Evolutionary conservation across 2,113 vertebrate species (phyloP), one percentile per base, ranked within the genome.

Genomic region (Seriola aureovittata): DNA sequence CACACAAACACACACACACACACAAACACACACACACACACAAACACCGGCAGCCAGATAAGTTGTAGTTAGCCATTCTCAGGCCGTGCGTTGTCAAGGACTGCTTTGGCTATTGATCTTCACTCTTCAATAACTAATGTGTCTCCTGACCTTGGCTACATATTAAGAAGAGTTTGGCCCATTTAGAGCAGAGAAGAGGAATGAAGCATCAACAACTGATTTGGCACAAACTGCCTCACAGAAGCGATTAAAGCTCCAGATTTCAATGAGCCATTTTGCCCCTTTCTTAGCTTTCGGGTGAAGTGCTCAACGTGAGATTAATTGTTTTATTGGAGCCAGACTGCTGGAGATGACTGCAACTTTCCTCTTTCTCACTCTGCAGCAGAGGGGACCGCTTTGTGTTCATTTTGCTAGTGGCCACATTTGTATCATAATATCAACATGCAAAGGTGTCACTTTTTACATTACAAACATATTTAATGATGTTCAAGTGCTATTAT

Each of bases 81-180:
- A 8, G 64, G 73, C 79, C 0, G 73, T 79, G 58, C 4, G 21
- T 76, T 58, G 66, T 89, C 90, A 90, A 84, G 88, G 85, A 74
- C 85, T 91, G 82, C 87, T 87, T 92, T 82, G 72, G 82, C 86
- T 91, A 94, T 93, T 84, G 87, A 94, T 93, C 89, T 91, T 75
- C 81, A 68, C 88, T 88, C 86, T 58, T 86, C 84, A 86, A 84
- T 89, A 90, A 78, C 81, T 89, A 90, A 93, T 93, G 90, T 34
- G 23, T 85, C 83, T 86, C 67, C 74, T 89, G 87, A 94, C 91
- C 90, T 92, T 91, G 87, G 88, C 82, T 84, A 81, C 88, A 79
- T 87, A 88, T 90, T 84, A 85, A 85, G 71, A 87, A 71, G 77
- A 77, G 72, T 67, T 81, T 80, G 29, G 42, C 82, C 80, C 58